These are phyloP conservation scores for Ctenosaura bakeri DNA, from an alignment of 2,797 vertebrate genomes.

Conservation along the genomic window DNA sequence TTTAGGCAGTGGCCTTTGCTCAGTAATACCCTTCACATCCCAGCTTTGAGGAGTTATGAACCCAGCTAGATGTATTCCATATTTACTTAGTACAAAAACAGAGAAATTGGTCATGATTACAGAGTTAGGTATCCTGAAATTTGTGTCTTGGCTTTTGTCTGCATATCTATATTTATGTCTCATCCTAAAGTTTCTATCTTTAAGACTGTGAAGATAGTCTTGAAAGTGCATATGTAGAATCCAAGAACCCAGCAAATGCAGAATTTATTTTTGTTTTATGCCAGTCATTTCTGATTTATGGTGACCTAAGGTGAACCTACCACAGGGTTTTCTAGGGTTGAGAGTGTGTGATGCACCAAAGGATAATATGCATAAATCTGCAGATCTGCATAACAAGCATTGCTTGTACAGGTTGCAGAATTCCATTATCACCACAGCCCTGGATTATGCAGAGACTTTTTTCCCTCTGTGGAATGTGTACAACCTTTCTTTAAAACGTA, in stretches of 20 bases:
- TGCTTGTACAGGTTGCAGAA: background rate
- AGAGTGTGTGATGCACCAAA: no score
- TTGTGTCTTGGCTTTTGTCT: background rate
- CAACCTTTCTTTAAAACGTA: background rate
- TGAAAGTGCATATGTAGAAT: background rate
- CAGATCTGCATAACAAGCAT: background rate
- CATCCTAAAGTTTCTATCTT: background rate
- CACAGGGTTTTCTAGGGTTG: no score
- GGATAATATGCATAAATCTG: background rate
- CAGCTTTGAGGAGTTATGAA: background rate
- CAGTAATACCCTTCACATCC: background rate
- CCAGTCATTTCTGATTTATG: no score
- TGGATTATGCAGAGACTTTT: background rate
- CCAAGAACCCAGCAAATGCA: conserved; percentile 2
- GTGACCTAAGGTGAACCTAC: no score
- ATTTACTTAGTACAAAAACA: background rate
- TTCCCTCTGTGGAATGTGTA: background rate
- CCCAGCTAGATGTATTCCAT: background rate
- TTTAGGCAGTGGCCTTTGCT: background rate
- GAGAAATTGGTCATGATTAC: background rate
- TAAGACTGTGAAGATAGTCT: background rate
- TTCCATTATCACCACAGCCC: background rate
- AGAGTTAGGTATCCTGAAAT: background rate
- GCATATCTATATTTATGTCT: background rate
- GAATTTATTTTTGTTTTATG: background rate